Evolutionary conservation across 2,888 invertebrate species (phyloP), one percentile per base, ranked within the genome.

Genomic region (Adelognathus sp.): DNA sequence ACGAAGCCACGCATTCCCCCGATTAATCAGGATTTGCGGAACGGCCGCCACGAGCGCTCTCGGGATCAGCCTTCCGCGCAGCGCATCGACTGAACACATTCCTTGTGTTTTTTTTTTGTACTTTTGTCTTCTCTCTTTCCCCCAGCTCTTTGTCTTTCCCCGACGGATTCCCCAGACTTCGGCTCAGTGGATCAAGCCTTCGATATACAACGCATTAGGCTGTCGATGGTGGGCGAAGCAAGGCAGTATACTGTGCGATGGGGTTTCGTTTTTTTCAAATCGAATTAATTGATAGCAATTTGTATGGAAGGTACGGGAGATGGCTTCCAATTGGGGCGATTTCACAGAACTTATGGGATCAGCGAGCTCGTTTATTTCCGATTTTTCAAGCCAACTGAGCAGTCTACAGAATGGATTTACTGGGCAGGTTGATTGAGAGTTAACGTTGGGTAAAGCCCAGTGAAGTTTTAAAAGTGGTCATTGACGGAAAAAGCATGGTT

Each of bases 1-100:
- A 75, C 71, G 72, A 76, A 52, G 73, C 67, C 77, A 77, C 81
- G 80, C 66, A 76, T 78, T 58, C 70, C 61, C 60, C 41, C 77
- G 75, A 82, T 83, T 81, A 82, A 83, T 85, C 81, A 80, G 63
- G 78, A 83, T 84, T 81, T 80, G 56, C 75, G 24, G 70, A 58
- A 64, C 52, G 50, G 29, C 64, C 69, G 41, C 50, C 50, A 56
- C 50, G 67, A 63, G 39, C 58, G 63, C 70, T 74, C 74, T 21
- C 29, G 70, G 74, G 74, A 78, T 78, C 70, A 78, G 69, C 58
- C 39, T 9, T 29, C 33, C 67, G 39, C 67, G 39, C 61, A n/a
- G 52, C 44, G 39, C 44, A 50, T 64, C 63, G 33, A 70, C 74
- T 27, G 46, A 61, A 21, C 52, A 50, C 58, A 69, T 67, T 70